A percentile compares a stretch with the other conserved stretches of the same genome.
Evolutionary conservation across 1,140 invertebrate species (phyloP).

Genomic region (Monomorium pharaonis): DNA sequence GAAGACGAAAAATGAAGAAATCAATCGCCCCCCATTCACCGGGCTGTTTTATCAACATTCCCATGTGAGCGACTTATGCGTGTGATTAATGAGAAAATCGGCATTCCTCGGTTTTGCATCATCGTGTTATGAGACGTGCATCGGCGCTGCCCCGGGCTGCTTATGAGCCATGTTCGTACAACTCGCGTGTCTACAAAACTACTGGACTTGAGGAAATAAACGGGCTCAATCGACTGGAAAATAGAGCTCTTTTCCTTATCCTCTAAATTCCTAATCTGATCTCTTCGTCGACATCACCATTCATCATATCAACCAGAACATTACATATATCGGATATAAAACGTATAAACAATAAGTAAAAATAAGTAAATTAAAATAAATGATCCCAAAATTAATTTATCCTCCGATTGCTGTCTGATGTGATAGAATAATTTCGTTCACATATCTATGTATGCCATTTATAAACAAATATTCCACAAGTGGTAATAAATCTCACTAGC

Average conservation of each 20-base stretch:
- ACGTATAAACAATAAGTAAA: background rate
- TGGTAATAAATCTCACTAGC: background rate
- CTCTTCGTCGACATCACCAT: background rate
- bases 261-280: background rate
- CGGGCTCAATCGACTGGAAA: background rate
- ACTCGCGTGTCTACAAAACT: background rate
- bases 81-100: conserved; percentile 69
- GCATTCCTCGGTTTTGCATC: conserved; percentile 38
- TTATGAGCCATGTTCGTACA: conserved; percentile 36
- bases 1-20: conserved; percentile 33
- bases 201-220: background rate
- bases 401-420: background rate
- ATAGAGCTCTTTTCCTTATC: background rate
- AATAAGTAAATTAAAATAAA: background rate
- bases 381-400: background rate
- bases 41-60: conserved; percentile 64
- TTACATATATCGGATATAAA: background rate
- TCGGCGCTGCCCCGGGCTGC: background rate
- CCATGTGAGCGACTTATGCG: conserved; percentile 14
- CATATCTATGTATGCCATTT: background rate
- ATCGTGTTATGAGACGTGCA: background rate
- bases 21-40: conserved; percentile 29
- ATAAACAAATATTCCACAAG: background rate
- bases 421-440: background rate
- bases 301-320: background rate